Base-by-base conservation (phyloP, 2,888 invertebrate species). In the Arrhopalites spinosus region DNA sequence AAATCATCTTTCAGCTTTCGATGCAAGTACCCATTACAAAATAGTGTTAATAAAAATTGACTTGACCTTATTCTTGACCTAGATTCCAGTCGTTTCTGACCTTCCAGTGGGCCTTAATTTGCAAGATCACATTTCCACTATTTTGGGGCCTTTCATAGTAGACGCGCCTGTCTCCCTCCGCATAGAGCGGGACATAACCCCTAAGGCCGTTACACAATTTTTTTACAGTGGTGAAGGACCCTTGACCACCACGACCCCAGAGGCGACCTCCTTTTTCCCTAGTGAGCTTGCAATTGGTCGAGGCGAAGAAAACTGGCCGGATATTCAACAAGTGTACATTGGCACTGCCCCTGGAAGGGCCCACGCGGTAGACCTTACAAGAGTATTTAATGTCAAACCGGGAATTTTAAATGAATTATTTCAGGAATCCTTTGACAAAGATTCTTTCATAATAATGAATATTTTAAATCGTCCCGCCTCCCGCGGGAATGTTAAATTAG, bases 81-180 rank as follows among this genome's bases (percentile, higher is more conserved):
- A n/a, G n/a, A 36, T 36, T 36, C 36, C 36, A 11, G 36, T 36
- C 36, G 3, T 36, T 7, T 36, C 11, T 36, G 36, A 7, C 36
- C 50, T 50, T 17, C 81, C 82, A 13, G 82, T 82, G 7, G 82
- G 82, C 25, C 72, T 79, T 67, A 82, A 82, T 68, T 36, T 82
- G 23, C 80, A 80, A 47, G 79, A 77, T 69, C 76, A 79, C 56
- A 69, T 79, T 7, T 74, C 77, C 15, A 76, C 77, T 5, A 78
- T 79, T 53, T 61, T 81, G 1, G 82, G 82, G 17, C 82, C 82
- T 1, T 82, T 81, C 74, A 30, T 78, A 17, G 76, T 82, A 25
- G 77, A 82, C 56, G 63, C 79, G 29, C 77, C 76, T n/a, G 75
- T 73, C 15, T 77, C 81, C 0, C 78, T 82, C 77, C 70, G 80